Evolutionary conservation across 2,888 invertebrate species (phyloP).

Genomic region (Philaethria dido): DNA sequence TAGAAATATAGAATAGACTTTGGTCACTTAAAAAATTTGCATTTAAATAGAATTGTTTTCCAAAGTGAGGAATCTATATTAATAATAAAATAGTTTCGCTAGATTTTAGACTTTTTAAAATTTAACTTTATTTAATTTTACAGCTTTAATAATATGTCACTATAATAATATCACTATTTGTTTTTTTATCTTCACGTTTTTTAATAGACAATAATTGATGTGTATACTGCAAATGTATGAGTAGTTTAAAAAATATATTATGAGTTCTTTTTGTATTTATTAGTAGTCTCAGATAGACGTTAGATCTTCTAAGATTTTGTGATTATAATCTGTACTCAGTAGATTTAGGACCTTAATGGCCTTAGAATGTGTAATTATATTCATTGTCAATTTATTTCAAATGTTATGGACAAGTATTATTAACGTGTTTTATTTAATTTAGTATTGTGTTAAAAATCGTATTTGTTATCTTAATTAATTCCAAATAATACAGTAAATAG

Average conservation of each 20-base stretch:
- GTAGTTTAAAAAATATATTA: neutral
- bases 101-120: neutral
- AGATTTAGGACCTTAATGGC: conserved; percentile 29
- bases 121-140: neutral
- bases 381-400: conserved; percentile 23
- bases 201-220: neutral
- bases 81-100: neutral
- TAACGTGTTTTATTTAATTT: conserved; percentile 10
- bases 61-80: neutral
- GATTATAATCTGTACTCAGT: conserved; percentile 17
- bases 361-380: conserved; percentile 22
- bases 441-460: neutral
- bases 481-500: neutral
- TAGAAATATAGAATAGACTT: neutral
- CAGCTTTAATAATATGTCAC: neutral
- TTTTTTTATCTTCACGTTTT: neutral
- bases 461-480: neutral
- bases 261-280: conserved; percentile 5
- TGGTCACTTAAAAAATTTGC: neutral
- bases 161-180: neutral
- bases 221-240: neutral
- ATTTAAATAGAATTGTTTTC: neutral
- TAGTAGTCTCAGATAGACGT: conserved; percentile 14
- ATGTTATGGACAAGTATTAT: conserved; percentile 5
- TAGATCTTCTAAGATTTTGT: conserved; percentile 14